phyloP scores from a whole-genome alignment of 2,888 invertebrate genomes.

The Hydrotaea cyrtoneurina region DNA sequence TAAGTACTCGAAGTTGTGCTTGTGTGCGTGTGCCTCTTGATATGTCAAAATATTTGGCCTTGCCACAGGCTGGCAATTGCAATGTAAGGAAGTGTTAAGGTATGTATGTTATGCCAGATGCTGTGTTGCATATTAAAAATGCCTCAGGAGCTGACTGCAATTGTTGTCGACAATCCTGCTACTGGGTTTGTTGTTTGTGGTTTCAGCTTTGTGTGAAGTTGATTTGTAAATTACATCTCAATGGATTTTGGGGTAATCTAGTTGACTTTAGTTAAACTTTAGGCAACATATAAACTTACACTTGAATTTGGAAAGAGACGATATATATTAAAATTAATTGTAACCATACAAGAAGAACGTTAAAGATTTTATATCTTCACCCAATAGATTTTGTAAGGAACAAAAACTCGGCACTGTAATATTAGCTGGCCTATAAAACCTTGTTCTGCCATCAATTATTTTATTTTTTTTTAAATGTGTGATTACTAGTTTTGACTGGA shows the following conservation, averaged over 20 bases:
- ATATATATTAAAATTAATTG: too few relatives aligned
- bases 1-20: not conserved
- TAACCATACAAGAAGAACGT: too few relatives aligned
- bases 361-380: too few relatives aligned
- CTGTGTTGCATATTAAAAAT: constrained; percentile 55
- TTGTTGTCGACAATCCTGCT: not conserved
- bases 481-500: too few relatives aligned
- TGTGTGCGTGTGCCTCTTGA: constrained; percentile 10
- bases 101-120: constrained; percentile 56
- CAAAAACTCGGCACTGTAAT: too few relatives aligned
- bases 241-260: constrained; percentile 34
- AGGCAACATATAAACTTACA: not conserved
- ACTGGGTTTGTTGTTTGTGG: constrained; percentile 13
- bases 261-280: not conserved
- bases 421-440: too few relatives aligned
- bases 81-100: constrained; percentile 62
- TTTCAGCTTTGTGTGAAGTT: constrained; percentile 9
- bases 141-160: not conserved
- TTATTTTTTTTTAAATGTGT: too few relatives aligned
- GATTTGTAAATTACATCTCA: constrained; percentile 40
- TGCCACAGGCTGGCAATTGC: constrained; percentile 57
- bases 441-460: too few relatives aligned
- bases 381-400: too few relatives aligned
- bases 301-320: not conserved
- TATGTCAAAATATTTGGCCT: constrained; percentile 48